Base-by-base conservation (phyloP, 1,140 invertebrate species). In the Cyrtorhinus lividipennis region DNA sequence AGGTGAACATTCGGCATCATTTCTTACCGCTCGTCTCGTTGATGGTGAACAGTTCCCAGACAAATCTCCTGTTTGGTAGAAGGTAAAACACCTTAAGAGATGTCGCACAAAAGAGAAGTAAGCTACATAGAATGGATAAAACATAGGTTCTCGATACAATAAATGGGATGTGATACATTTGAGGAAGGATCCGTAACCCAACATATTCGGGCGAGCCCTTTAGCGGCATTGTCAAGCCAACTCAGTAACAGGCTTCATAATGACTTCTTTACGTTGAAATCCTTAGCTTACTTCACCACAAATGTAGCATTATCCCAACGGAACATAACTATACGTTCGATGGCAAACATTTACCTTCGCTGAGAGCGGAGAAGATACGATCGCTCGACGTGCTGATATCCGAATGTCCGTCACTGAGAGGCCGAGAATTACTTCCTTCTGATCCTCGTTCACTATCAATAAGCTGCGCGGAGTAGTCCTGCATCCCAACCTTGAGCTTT, bases 41-140 rank as follows among this genome's bases (percentile, higher is more conserved):
- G 75, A 72, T 0, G 81, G 81, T 0, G 80, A 81, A 2, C 75
- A 76, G 24, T 77, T 75, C 56, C 76, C 78, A 12, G 80, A 81
- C 10, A 81, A 62, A 69, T 83, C 82, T 67, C 83, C 81, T 71
- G 48, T 22, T n/a, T n/a, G 38, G 38, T 44, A 44, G n/a, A 44
- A 44, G 8, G 38, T 10, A 44, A 44, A 44, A 44, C 8, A n/a
- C 38, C 38, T 44, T 44, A 44, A 44, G 8, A n/a, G 38, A n/a
- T 8, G n/a, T n/a, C 38, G 8, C n/a, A 10, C n/a, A 44, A 44
- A 44, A 44, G n/a, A 44, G n/a, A 44, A 44, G 38, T n/a, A 44
- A 10, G 38, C 38, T 10, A n/a, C 38, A 44, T 44, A 44, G n/a
- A n/a, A n/a, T n/a, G n/a, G n/a, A n/a, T n/a, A n/a, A n/a, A n/a